These are phyloP conservation scores for Sinhomidia bicolor DNA, from an alignment of 2,888 invertebrate genomes.

Conservation along the genomic window DNA sequence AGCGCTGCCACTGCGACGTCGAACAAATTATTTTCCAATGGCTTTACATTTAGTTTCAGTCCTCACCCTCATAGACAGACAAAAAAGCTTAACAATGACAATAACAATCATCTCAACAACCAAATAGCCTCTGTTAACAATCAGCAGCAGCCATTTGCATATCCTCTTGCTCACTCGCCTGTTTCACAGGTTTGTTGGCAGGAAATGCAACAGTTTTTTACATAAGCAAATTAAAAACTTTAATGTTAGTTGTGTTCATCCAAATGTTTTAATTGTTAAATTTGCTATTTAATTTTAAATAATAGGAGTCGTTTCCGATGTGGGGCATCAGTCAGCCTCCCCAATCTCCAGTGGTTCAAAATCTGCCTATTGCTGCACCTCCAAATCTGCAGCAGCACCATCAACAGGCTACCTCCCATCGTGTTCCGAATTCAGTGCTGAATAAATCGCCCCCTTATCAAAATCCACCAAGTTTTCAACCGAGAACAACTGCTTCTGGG, in stretches of 20 bases:
- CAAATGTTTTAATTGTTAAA: too few relatives aligned
- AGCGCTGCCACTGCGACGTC: constrained; percentile 3
- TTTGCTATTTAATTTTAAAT: too few relatives aligned
- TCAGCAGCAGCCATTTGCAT: constrained; percentile 67
- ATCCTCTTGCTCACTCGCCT: constrained; percentile 79
- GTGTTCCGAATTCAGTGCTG: constrained; percentile 25
- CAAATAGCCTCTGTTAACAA: constrained; percentile 9
- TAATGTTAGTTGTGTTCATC: too few relatives aligned
- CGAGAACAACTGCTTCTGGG: background rate
- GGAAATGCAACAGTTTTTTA: too few relatives aligned
- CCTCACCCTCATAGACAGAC: constrained; percentile 58
- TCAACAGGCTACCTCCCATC: background rate
- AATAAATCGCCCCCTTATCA: constrained; percentile 75
- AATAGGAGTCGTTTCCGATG: constrained; percentile 80
- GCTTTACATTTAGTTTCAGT: constrained; percentile 71
- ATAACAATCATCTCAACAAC: constrained; percentile 63
- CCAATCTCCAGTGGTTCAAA: constrained; percentile 76
- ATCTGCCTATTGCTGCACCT: constrained; percentile 37
- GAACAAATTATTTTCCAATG: constrained; percentile 62
- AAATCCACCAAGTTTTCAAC: constrained; percentile 70
- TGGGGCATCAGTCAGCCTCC: constrained; percentile 79
- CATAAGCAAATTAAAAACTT: too few relatives aligned
- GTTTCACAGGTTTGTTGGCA: constrained; percentile 79
- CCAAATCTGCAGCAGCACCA: too few relatives aligned
- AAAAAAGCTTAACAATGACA: constrained; percentile 54